Evolutionary conservation across 2,113 vertebrate species (phyloP).

Genomic region (Calonectris borealis): DNA sequence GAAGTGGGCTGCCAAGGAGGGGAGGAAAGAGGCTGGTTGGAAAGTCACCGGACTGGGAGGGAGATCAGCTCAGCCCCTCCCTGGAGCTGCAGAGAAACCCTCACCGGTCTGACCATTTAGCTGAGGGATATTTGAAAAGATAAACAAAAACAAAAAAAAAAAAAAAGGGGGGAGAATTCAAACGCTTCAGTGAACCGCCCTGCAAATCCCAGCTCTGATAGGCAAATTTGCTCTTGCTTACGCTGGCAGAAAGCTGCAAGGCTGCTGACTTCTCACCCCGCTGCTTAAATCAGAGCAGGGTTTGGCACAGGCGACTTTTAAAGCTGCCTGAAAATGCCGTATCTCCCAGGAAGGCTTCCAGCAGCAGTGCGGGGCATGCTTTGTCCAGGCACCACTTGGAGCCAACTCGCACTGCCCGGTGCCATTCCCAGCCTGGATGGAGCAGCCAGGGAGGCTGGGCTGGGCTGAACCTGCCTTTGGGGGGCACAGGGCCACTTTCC

Average conservation of each 20-base stretch:
- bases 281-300: background rate
- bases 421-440: background rate
- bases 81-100: background rate
- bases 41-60: background rate
- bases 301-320: background rate
- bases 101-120: background rate
- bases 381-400: background rate
- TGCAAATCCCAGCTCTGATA: background rate
- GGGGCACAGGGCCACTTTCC: background rate
- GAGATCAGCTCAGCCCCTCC: background rate
- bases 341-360: background rate
- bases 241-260: slow-evolving; percentile 35
- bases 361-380: background rate
- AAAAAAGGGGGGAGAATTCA: background rate
- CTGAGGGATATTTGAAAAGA: slow-evolving; percentile 19
- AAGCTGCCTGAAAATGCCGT: background rate
- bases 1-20: background rate
- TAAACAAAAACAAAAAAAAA: background rate
- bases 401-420: background rate
- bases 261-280: slow-evolving; percentile 5
- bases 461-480: background rate
- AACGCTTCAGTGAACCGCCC: background rate
- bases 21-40: background rate
- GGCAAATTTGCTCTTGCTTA: slow-evolving; percentile 36
- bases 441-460: background rate